A percentile compares a stretch with the other conserved stretches of the same genome.
Conservation (phyloP, 1,140 invertebrate species). For the Cotesia chilonis region DNA sequence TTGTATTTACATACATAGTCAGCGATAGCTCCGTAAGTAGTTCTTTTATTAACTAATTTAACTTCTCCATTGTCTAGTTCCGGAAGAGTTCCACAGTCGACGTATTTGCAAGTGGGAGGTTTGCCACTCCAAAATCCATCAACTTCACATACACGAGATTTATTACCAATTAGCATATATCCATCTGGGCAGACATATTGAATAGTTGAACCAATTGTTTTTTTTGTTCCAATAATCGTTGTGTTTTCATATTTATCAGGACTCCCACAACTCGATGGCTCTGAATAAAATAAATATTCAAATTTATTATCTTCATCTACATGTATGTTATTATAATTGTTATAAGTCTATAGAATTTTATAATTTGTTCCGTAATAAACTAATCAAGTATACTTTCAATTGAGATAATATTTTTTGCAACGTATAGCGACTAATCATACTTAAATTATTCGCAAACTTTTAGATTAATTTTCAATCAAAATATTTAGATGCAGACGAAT, state of each 20-base stretch:
- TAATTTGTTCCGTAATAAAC: too few species aligned
- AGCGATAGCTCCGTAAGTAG: slow-evolving; percentile 81
- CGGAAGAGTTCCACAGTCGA: slow-evolving; percentile 80
- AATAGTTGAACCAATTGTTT: slow-evolving; percentile 75
- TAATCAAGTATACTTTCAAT: too few species aligned
- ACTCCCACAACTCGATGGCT: slow-evolving; percentile 83
- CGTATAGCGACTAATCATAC: too few species aligned
- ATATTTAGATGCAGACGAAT: too few species aligned
- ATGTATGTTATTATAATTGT: not conserved
- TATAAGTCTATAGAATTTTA: too few species aligned
- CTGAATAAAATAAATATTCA: slow-evolving; percentile 60
- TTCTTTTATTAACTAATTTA: slow-evolving; percentile 72
- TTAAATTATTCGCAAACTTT: too few species aligned
- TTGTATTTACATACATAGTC: slow-evolving; percentile 83
- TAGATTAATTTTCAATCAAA: too few species aligned
- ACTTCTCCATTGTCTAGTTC: slow-evolving; percentile 79
- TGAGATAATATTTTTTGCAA: too few species aligned
- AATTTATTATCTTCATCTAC: not conserved
- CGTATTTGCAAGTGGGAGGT: slow-evolving; percentile 85
- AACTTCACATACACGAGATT: slow-evolving; percentile 73
- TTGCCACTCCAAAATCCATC: slow-evolving; percentile 84
- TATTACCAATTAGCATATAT: slow-evolving; percentile 80
- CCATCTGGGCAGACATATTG: slow-evolving; percentile 84
- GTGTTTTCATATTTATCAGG: slow-evolving; percentile 87
- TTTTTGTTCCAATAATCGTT: slow-evolving; percentile 78